Evolutionary conservation across 2,797 vertebrate genomes (phyloP).

Genomic region (Bradypodion pumilum): DNA sequence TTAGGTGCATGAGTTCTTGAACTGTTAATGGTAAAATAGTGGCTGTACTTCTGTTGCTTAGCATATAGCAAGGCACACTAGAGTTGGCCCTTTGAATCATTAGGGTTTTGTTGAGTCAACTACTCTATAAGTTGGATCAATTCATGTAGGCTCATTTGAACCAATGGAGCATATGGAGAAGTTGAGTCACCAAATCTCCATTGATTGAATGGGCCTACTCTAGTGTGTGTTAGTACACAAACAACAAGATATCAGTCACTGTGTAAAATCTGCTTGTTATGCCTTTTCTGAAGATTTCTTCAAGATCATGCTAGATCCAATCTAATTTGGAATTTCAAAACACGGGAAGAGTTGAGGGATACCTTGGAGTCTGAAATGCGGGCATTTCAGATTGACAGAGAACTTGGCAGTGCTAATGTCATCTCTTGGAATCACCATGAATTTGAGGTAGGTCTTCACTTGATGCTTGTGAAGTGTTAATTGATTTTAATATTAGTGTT

Average conservation of each 20-base stretch:
- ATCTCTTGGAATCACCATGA: conserved; percentile 99
- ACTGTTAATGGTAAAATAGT: neutral
- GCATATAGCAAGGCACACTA: too few relatives aligned
- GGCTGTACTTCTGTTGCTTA: too few relatives aligned
- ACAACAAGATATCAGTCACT: too few relatives aligned
- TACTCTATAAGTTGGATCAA: too few relatives aligned
- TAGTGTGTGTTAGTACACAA: too few relatives aligned
- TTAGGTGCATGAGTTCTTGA: too few relatives aligned
- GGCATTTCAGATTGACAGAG: conserved; percentile 91
- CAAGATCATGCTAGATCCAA: conserved; percentile 94
- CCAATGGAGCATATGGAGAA: too few relatives aligned
- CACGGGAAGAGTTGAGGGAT: conserved; percentile 95
- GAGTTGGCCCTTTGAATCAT: too few relatives aligned
- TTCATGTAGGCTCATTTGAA: too few relatives aligned
- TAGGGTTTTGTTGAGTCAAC: too few relatives aligned
- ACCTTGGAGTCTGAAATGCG: conserved; percentile 96
- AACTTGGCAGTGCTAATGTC: conserved; percentile 91
- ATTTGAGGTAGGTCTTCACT: conserved; percentile 84
- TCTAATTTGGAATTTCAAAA: conserved; percentile 99
- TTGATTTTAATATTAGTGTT: neutral
- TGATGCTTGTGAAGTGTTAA: neutral
- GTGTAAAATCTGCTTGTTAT: neutral
- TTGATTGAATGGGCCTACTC: too few relatives aligned
- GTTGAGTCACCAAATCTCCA: too few relatives aligned
- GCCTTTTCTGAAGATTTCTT: conserved; percentile 84